A percentile compares a stretch with the other conserved stretches of the same genome.
Conservation (phyloP, 35 echinoderm and acorn worm species). For the Ptychodera flava region DNA sequence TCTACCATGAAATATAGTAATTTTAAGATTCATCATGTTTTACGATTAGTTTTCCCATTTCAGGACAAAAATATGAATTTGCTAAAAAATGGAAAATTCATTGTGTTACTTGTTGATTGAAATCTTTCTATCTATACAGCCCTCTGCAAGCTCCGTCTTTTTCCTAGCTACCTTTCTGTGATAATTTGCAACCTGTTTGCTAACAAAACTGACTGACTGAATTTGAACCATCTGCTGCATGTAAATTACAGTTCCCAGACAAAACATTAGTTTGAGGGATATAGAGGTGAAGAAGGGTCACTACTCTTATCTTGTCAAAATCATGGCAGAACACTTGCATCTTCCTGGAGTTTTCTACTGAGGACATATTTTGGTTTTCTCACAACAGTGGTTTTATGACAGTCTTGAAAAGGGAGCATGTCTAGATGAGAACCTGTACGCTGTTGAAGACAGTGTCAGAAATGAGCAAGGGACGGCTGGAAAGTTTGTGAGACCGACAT, state of each 20-base stretch:
- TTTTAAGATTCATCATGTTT: too few relatives aligned
- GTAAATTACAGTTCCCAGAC: conserved; percentile 62
- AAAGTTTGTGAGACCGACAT: neutral
- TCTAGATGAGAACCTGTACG: conserved; percentile 68
- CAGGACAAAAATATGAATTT: conserved; percentile 93
- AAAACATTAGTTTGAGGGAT: neutral
- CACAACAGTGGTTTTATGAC: conserved; percentile 76
- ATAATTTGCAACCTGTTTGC: conserved; percentile 37
- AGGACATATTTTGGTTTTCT: too few relatives aligned
- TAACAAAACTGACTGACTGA: conserved; percentile 70
- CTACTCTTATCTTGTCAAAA: too few relatives aligned
- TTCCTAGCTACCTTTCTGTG: too few relatives aligned
- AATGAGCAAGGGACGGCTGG: neutral
- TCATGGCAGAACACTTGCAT: too few relatives aligned
- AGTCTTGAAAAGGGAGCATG: conserved; percentile 70
- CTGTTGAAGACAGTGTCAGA: neutral
- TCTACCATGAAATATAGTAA: too few relatives aligned
- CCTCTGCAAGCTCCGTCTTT: too few relatives aligned
- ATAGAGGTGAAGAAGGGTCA: too few relatives aligned
- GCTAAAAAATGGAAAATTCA: conserved; percentile 94
- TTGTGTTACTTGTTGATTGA: too few relatives aligned
- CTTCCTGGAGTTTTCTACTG: too few relatives aligned
- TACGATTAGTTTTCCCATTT: too few relatives aligned
- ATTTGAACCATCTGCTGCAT: conserved; percentile 49
- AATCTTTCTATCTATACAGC: too few relatives aligned